phyloP scores from a whole-genome alignment of 2,888 invertebrate genomes.

The Clunio marinus region DNA sequence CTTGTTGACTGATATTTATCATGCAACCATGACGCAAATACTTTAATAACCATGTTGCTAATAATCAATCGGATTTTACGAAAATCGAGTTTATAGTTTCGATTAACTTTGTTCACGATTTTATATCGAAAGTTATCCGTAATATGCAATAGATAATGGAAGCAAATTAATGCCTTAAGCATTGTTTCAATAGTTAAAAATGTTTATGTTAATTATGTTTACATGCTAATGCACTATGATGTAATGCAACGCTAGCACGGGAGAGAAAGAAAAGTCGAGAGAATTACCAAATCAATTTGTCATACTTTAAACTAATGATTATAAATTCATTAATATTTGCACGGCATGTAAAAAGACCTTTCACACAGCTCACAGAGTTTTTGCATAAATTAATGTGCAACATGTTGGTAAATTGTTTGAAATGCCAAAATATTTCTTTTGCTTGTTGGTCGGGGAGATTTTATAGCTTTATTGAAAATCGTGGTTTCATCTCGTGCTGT shows the following conservation, averaged over 20 bases:
- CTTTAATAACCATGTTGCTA: too few relatives aligned
- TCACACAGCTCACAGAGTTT: background rate
- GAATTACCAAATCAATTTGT: conserved; percentile 23
- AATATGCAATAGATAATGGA: too few relatives aligned
- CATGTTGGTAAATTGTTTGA: conserved; percentile 7
- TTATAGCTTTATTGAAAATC: background rate
- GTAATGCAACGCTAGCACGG: background rate
- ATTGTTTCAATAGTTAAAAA: background rate
- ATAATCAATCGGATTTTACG: too few relatives aligned
- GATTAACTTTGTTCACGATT: too few relatives aligned
- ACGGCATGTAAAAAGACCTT: background rate
- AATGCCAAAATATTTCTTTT: background rate
- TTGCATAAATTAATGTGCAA: conserved; percentile 16
- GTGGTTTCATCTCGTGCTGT: background rate
- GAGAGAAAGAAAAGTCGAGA: background rate
- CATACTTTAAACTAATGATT: conserved; percentile 12
- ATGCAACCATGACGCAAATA: too few relatives aligned
- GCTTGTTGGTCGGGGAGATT: background rate
- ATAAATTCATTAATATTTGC: conserved; percentile 1
- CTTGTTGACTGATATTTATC: too few relatives aligned
- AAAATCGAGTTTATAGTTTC: too few relatives aligned
- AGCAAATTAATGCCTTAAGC: background rate
- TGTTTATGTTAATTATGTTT: conserved; percentile 5
- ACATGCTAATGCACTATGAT: conserved; percentile 2
- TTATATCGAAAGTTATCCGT: too few relatives aligned